phyloP scores from a whole-genome alignment of 92 coral and sea anemone genomes.

The Plumapathes pennacea region DNA sequence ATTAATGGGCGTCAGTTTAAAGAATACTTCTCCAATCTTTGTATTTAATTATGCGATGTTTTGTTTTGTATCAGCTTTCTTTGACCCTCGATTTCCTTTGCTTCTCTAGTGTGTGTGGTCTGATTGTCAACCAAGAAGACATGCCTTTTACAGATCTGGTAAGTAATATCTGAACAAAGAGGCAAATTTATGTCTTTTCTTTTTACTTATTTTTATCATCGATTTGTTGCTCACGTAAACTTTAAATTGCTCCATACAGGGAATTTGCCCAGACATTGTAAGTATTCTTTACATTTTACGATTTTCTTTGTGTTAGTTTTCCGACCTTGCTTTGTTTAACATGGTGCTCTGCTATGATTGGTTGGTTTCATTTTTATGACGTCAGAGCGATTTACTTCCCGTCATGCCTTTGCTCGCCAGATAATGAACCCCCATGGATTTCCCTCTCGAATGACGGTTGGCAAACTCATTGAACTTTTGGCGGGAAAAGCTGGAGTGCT shows the following conservation, averaged over 20 bases:
- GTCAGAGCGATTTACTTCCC: too few species aligned
- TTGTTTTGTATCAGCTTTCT: too few species aligned
- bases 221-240: neutral
- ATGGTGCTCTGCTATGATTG: neutral
- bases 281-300: conserved; percentile 25
- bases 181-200: neutral
- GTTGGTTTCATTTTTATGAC: neutral
- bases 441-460: conserved; percentile 99
- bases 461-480: conserved; percentile 89
- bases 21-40: too few species aligned
- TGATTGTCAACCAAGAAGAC: conserved; percentile 94
- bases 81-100: neutral
- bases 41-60: neutral
- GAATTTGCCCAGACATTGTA: conserved; percentile 97
- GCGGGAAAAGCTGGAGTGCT: conserved; percentile 97
- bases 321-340: neutral
- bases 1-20: too few species aligned
- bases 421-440: conserved; percentile 99
- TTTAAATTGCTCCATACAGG: conserved; percentile 68
- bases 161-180: neutral
- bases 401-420: conserved; percentile 17
- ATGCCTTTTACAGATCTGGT: conserved; percentile 98
- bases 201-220: too few species aligned
- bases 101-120: conserved; percentile 83
- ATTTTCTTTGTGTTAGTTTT: neutral